Percentiles rank a stretch among this genome's conserved stretches.
Conservation (phyloP, 2,113 vertebrate species). For the Pseudopodoces humilis region DNA sequence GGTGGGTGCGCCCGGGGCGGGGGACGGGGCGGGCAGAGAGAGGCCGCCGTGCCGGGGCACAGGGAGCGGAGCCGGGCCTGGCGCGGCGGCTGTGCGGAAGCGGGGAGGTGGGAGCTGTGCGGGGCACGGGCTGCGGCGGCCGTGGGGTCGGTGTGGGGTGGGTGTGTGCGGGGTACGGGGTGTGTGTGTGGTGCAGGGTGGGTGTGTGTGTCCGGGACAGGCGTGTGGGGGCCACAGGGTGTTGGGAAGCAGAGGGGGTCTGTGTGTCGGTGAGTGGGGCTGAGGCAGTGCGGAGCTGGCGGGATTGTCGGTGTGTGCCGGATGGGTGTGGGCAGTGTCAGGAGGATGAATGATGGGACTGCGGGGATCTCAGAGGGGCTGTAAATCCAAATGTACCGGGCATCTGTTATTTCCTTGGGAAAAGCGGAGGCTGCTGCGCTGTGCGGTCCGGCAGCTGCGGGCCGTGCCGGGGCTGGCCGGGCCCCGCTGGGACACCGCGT, state of each 20-base stretch:
- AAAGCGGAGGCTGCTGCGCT: neutral
- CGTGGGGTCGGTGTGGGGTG: neutral
- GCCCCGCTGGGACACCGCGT: neutral
- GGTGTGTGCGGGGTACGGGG: neutral
- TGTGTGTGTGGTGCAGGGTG: neutral
- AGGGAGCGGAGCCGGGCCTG: neutral
- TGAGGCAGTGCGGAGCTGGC: neutral
- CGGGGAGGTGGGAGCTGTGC: neutral
- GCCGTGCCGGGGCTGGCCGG: neutral
- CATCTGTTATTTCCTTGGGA: accelerated
- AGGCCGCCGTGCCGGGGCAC: neutral
- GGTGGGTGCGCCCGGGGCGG: neutral
- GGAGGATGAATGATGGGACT: neutral
- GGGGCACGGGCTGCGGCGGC: neutral
- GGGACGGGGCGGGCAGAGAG: neutral
- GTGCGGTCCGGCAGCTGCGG: neutral
- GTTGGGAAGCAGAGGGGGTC: neutral
- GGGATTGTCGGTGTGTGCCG: neutral
- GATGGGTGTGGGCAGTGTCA: neutral
- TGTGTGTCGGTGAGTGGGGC: neutral
- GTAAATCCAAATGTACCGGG: accelerated
- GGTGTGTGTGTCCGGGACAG: neutral
- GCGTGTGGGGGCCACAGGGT: neutral
- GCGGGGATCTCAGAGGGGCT: neutral
- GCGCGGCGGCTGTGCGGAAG: neutral